Evolutionary conservation across 2,888 invertebrate genomes (phyloP), one percentile per base, ranked within the genome.

Genomic region (Odontomyia ornata): DNA sequence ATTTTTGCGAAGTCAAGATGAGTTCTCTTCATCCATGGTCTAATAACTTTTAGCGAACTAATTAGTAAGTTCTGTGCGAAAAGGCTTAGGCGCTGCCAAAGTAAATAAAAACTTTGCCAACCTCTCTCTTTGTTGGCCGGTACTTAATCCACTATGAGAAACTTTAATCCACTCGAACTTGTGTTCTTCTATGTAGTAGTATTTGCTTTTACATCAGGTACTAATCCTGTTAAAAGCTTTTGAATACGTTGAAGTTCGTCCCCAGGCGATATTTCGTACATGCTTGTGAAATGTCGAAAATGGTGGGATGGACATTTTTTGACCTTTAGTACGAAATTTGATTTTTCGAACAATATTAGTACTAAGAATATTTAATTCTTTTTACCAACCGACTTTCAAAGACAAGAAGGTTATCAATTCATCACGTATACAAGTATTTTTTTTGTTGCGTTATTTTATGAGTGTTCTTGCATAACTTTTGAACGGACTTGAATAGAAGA

Each of bases 41-140:
- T 73, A 73, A 73, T 73, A 73, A 73, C 73, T 73, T 43, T 23
- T n/a, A 21, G 30, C 73, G 60, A 73, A 73, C 60, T 73, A 73
- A 73, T 73, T 73, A 73, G 73, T 73, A 73, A 73, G 36, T 73
- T 73, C n/a, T 28, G 60, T 73, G 43, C 73, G 73, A 73, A 73
- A 73, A 73, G 73, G 73, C 57, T 73, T 73, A 73, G 73, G 36
- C 57, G 15, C 23, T 57, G 57, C 73, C 57, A 73, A 73, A 73
- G 73, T 73, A 73, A 73, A 73, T 73, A 73, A 73, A 28, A 73
- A 73, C 73, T 73, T 73, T 73, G 27, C 25, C 21, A 18, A 72
- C 7, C 60, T n/a, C 23, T 57, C 43, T 36, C 28, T 46, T 47
- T 28, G 69, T 43, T 65, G 65, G 65, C 13, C 65, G 27, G 43